Conservation (phyloP, 1,140 invertebrate species). For the Bombus affinis region DNA sequence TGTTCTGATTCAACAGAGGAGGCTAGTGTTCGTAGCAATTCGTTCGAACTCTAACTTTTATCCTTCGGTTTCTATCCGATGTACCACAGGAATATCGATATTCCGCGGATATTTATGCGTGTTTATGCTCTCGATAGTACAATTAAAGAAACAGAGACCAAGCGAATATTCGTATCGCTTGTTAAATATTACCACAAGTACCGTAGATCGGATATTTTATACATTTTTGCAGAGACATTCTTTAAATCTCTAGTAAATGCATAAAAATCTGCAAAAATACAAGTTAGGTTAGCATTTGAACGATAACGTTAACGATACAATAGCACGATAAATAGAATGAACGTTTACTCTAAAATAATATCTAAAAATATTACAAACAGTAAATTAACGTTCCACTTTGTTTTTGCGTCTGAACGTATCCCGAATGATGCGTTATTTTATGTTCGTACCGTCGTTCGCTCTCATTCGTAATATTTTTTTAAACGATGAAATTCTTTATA, state of each 20-base stretch:
- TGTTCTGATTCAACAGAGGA: background rate
- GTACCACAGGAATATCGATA: background rate
- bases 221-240: background rate
- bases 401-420: background rate
- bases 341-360: too few relatives aligned
- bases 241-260: background rate
- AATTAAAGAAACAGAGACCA: too few relatives aligned
- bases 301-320: too few relatives aligned
- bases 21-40: background rate
- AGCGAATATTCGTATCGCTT: too few relatives aligned
- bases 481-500: slow-evolving; percentile 41
- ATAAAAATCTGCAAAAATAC: background rate
- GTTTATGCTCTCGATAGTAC: too few relatives aligned
- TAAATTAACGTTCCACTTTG: background rate
- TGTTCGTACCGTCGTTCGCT: background rate
- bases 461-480: background rate
- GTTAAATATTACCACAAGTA: too few relatives aligned
- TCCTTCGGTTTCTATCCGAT: background rate
- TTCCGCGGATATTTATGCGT: too few relatives aligned
- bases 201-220: background rate
- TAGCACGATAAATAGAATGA: too few relatives aligned
- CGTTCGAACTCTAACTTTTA: background rate
- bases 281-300: too few relatives aligned
- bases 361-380: too few relatives aligned
- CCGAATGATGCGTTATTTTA: background rate